These are phyloP conservation scores for Scomberomorus guttatus DNA, from an alignment of 2,797 vertebrate species.

Conservation along the genomic window DNA sequence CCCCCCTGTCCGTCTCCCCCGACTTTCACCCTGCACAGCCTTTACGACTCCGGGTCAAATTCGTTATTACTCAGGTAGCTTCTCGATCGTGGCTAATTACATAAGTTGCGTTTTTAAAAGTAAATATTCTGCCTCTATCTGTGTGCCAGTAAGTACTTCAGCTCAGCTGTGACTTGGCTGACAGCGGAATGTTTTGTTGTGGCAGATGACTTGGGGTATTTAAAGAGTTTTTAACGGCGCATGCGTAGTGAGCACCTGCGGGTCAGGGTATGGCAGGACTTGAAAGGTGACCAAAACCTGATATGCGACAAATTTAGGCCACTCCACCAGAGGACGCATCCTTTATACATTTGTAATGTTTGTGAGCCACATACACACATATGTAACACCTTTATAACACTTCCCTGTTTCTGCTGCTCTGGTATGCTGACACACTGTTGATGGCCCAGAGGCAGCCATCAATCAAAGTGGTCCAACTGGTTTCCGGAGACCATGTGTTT, in stretches of 20 bases:
- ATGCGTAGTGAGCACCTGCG: slow-evolving; percentile 79
- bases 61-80: slow-evolving; percentile 58
- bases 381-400: neutral
- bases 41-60: slow-evolving; percentile 74
- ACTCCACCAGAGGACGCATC: slow-evolving; percentile 18
- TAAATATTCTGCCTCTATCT: slow-evolving; percentile 58
- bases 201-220: slow-evolving; percentile 88
- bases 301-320: slow-evolving; percentile 78
- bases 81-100: slow-evolving; percentile 53
- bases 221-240: slow-evolving; percentile 85
- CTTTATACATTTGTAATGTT: neutral
- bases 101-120: slow-evolving; percentile 52
- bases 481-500: slow-evolving; percentile 22
- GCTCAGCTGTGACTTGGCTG: slow-evolving; percentile 75
- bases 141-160: slow-evolving; percentile 39
- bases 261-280: slow-evolving; percentile 71
- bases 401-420: neutral
- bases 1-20: slow-evolving; percentile 73
- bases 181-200: slow-evolving; percentile 85
- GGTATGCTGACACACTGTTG: slow-evolving; percentile 3
- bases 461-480: slow-evolving; percentile 40
- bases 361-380: neutral
- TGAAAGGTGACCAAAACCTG: slow-evolving; percentile 79
- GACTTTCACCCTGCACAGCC: slow-evolving; percentile 71
- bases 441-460: slow-evolving; percentile 27